phyloP scores from a whole-genome alignment of 2,888 invertebrate genomes.

The Lobophora halterata region DNA sequence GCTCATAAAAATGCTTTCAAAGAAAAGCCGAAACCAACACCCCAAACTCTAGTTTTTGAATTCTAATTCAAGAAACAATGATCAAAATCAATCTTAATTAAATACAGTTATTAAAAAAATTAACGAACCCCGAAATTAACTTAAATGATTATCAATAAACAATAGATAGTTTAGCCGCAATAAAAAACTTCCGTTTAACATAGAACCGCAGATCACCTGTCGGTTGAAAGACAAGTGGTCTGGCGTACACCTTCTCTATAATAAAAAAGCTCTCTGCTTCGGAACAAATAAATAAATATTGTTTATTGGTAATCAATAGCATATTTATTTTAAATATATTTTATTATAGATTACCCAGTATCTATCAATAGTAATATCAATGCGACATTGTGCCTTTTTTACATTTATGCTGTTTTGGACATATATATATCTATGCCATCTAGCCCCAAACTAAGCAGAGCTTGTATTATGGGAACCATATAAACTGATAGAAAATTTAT shows the following conservation, averaged over 20 bases:
- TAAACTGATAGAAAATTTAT: too few relatives aligned
- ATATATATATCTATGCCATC: too few relatives aligned
- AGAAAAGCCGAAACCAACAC: constrained; percentile 14
- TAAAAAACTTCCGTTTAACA: constrained; percentile 30
- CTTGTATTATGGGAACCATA: too few relatives aligned
- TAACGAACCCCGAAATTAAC: constrained; percentile 22
- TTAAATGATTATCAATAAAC: constrained; percentile 28
- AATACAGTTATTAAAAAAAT: constrained; percentile 23
- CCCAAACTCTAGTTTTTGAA: not conserved
- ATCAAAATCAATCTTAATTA: constrained; percentile 22
- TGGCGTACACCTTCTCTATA: not conserved
- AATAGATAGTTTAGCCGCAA: constrained; percentile 29
- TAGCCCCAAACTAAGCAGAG: too few relatives aligned
- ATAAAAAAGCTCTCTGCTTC: too few relatives aligned
- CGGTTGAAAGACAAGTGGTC: constrained; percentile 20
- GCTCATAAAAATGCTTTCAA: constrained; percentile 1
- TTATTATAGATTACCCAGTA: too few relatives aligned
- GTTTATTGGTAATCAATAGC: too few relatives aligned
- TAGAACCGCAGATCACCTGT: constrained; percentile 32
- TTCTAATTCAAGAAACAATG: constrained; percentile 13
- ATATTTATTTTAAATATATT: too few relatives aligned
- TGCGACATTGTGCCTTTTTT: too few relatives aligned
- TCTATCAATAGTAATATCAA: too few relatives aligned
- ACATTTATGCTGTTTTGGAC: too few relatives aligned
- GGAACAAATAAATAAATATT: too few relatives aligned